Conservation (phyloP, 2,888 invertebrate species). For the Timema podura region DNA sequence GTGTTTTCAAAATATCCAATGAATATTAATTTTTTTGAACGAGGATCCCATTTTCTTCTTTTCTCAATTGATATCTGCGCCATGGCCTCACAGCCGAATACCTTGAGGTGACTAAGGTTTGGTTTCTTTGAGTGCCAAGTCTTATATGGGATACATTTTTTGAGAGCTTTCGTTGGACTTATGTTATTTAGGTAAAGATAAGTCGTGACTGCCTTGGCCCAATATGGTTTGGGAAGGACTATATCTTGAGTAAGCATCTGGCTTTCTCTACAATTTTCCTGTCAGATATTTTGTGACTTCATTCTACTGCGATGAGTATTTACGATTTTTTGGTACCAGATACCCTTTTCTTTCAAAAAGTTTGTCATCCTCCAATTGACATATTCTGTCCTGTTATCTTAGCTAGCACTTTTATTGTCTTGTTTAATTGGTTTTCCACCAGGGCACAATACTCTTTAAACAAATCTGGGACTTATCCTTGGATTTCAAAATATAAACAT, state of each 20-base stretch:
- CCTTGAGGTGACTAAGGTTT: neutral
- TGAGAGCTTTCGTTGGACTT: neutral
- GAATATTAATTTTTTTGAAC: constrained; percentile 4
- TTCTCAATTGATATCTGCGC: neutral
- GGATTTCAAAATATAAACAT: constrained; percentile 1
- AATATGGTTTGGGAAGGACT: neutral
- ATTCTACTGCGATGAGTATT: neutral
- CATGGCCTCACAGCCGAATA: neutral
- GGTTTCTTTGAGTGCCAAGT: neutral
- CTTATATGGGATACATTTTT: neutral
- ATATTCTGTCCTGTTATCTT: neutral
- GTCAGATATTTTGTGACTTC: neutral
- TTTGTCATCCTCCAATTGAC: neutral
- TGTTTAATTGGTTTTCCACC: neutral
- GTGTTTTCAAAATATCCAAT: neutral
- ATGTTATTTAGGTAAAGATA: neutral
- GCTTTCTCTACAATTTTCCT: constrained; percentile 1
- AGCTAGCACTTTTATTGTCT: neutral
- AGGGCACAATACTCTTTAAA: neutral
- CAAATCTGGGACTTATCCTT: neutral
- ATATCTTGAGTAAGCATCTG: neutral
- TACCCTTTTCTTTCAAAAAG: neutral
- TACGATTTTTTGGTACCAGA: neutral
- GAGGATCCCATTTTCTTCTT: neutral
- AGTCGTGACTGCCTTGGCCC: neutral